phyloP scores from a whole-genome alignment of 2,113 vertebrate species.

The Dipodomys spectabilis region DNA sequence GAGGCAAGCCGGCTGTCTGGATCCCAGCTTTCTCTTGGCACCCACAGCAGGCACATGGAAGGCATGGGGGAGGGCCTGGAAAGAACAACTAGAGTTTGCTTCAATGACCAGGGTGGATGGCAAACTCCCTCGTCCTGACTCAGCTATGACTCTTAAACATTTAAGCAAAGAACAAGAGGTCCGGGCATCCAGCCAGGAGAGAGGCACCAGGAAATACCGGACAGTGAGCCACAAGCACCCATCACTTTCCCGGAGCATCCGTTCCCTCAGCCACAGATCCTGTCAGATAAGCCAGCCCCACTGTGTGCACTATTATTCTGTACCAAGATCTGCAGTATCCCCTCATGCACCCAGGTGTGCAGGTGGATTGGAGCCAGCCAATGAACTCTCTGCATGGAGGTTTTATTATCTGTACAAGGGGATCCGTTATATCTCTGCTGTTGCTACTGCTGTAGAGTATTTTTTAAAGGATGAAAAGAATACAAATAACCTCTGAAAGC shows the following conservation, averaged over 20 bases:
- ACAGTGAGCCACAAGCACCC: neutral
- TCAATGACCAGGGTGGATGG: conserved; percentile 76
- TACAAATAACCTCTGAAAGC: neutral
- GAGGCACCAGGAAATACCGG: neutral
- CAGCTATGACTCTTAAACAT: neutral
- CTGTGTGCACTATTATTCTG: neutral
- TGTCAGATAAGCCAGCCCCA: conserved; percentile 33
- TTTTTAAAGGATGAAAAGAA: neutral
- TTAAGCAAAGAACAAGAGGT: conserved; percentile 58
- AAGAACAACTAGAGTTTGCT: conserved; percentile 44
- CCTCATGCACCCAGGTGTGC: neutral
- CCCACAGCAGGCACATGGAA: conserved; percentile 63
- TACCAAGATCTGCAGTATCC: neutral
- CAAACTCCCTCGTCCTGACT: conserved; percentile 29
- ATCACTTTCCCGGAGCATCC: neutral
- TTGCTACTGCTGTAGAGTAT: neutral
- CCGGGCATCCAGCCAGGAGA: conserved; percentile 36
- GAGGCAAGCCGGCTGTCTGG: conserved; percentile 67
- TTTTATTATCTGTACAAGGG: conserved; percentile 4
- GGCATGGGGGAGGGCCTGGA: neutral
- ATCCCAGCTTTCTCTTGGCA: conserved; percentile 81
- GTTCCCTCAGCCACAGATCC: conserved; percentile 56
- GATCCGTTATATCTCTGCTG: neutral
- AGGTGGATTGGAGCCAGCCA: neutral
- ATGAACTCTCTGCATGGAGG: neutral